Evolutionary conservation across 37 sponge, comb jelly and placozoan genomes (phyloP), one percentile per base, ranked within the genome.

Genomic region (Bolinopsis microptera): DNA sequence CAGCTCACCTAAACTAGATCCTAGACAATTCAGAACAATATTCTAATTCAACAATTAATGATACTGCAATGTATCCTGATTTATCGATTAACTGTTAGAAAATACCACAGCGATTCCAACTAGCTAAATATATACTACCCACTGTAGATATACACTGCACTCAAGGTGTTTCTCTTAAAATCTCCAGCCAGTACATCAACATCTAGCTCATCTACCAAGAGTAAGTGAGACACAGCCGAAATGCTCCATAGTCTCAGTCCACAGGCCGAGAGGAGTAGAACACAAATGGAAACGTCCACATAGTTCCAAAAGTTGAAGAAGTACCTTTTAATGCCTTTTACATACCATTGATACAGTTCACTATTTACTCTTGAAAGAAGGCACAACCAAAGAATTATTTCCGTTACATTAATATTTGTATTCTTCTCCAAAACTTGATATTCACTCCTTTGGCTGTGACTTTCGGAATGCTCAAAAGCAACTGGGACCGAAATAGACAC

Each of bases 291-390:
- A 31, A 77, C 80, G 39, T 86, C 90, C n/a, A 86, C 61, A 22
- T 3, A 41, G 22, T 86, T 86, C 90, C 90, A 86, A 48, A 86
- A 86, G 30, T 86, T 38, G 26, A 28, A 41, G 61, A 86, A 41
- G 36, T 86, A 40, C 26, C 39, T 86, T 21, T 18, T 41, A 23
- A 25, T 5, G 13, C 90, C 90, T 23, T 86, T 86, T 28, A n/a
- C 3, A 86, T 5, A 22, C 2, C 38, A 1, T 41, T 86, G 90
- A 38, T 39, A 86, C 13, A 38, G 28, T 27, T 86, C 90, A 25
- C 13, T 24, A 0, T 39, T 1, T n/a, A 86, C 13, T 27, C 90
- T 38, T 25, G 90, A 39, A 5, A 86, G 48, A 27, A 39, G 30
- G 30, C 90, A 86, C 1, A 41, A 28, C 90, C 90, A 86, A 1